Percentiles rank a stretch among this genome's conserved stretches.
Evolutionary conservation across 2,888 invertebrate genomes (phyloP).

Genomic region (Mechanitis messenoides): DNA sequence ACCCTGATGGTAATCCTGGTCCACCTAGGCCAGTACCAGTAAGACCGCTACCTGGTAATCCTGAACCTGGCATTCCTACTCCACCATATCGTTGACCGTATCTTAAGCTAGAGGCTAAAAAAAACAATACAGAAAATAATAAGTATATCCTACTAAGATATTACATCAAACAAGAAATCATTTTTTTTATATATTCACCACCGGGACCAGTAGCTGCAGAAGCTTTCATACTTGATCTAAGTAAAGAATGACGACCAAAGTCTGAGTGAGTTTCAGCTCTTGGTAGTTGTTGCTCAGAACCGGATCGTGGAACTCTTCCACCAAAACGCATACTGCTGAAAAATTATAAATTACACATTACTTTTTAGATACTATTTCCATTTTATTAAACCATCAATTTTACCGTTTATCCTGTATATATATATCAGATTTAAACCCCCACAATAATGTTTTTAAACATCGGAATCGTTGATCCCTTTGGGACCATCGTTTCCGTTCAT

Average conservation of each 20-base stretch:
- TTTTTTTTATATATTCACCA: slow-evolving; percentile 11
- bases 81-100: slow-evolving; percentile 80
- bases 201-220: slow-evolving; percentile 58
- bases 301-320: slow-evolving; percentile 86
- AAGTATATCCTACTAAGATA: too few relatives aligned
- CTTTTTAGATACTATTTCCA: neutral
- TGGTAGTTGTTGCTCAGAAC: slow-evolving; percentile 93
- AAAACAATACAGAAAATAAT: neutral
- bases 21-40: slow-evolving; percentile 44
- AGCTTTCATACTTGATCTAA: slow-evolving; percentile 88
- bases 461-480: too few relatives aligned
- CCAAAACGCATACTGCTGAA: slow-evolving; percentile 56
- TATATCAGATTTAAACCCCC: neutral
- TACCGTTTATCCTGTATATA: neutral
- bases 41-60: slow-evolving; percentile 51
- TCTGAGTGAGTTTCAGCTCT: slow-evolving; percentile 89
- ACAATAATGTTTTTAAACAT: too few relatives aligned
- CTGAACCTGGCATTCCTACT: slow-evolving; percentile 49
- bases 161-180: neutral
- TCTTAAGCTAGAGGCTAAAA: slow-evolving; percentile 73
- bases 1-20: slow-evolving; percentile 58
- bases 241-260: slow-evolving; percentile 87
- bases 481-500: too few relatives aligned
- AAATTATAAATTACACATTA: slow-evolving; percentile 9
- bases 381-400: too few relatives aligned